Evolutionary conservation across 2,113 vertebrate genomes (phyloP).

Genomic region (Recurvirostra avosetta): DNA sequence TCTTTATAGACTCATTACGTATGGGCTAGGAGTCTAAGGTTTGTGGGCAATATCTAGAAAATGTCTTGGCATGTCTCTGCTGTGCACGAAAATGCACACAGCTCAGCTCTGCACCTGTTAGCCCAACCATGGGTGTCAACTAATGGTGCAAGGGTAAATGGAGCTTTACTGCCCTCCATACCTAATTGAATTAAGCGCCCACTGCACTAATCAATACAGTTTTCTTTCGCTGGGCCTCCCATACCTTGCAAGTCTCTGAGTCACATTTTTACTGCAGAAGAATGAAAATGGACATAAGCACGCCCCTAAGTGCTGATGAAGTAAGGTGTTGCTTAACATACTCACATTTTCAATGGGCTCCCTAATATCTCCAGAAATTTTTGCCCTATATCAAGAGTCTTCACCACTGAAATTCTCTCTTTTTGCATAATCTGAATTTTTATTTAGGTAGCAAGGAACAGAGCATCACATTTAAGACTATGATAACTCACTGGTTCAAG

Average conservation of each 20-base stretch:
- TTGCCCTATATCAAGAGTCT: background rate
- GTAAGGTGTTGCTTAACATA: background rate
- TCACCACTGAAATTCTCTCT: background rate
- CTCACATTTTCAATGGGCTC: background rate
- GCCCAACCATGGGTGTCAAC: background rate
- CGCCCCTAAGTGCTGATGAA: background rate
- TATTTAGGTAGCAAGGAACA: background rate
- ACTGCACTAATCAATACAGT: fast-evolving
- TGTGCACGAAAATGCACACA: background rate
- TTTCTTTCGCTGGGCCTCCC: background rate
- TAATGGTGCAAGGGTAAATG: background rate
- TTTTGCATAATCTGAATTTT: background rate
- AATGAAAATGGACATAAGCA: background rate
- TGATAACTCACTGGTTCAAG: background rate
- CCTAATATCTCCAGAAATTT: background rate
- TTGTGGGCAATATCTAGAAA: background rate
- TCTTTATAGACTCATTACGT: background rate
- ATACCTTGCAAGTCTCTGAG: background rate
- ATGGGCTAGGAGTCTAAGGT: background rate
- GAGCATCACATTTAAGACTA: background rate
- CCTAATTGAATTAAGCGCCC: background rate
- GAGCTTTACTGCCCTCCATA: background rate
- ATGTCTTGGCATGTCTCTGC: background rate
- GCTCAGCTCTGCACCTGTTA: background rate
- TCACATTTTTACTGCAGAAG: background rate